phyloP scores from a whole-genome alignment of 2,888 invertebrate genomes.

The Meta bourneti region DNA sequence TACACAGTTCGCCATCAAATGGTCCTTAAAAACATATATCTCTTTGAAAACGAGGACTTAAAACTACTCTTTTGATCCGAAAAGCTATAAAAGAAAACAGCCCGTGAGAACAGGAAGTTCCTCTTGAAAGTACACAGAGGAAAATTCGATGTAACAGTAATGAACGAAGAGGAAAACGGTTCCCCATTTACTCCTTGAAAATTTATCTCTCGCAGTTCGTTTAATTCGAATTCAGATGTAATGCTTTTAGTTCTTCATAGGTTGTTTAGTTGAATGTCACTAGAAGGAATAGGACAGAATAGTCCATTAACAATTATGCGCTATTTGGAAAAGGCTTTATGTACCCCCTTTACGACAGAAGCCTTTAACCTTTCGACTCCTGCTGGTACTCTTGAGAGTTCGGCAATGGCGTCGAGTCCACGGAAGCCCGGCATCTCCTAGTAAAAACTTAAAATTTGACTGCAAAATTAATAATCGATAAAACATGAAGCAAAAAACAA shows the following conservation, averaged over 20 bases:
- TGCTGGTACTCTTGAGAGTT: neutral
- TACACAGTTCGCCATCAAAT: neutral
- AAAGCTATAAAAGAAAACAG: slow-evolving; percentile 13
- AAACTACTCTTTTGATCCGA: neutral
- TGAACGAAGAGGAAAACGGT: neutral
- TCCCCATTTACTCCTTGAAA: neutral
- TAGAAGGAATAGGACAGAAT: neutral
- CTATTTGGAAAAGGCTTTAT: neutral
- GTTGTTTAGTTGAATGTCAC: neutral
- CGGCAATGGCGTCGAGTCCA: no score
- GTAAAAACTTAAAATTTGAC: no score
- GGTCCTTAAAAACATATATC: neutral
- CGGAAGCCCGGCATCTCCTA: no score
- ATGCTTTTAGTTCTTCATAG: neutral
- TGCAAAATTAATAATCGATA: no score
- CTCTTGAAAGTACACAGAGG: neutral
- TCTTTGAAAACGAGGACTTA: slow-evolving; percentile 3
- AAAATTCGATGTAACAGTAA: neutral
- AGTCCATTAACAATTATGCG: neutral
- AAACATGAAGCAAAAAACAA: no score
- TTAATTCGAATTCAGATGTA: neutral
- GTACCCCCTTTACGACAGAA: neutral
- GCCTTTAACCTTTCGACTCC: neutral
- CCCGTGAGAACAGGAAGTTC: neutral
- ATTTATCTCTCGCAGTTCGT: neutral